phyloP scores from a whole-genome alignment of 2,113 vertebrate genomes.

The Sakesphorus luctuosus region DNA sequence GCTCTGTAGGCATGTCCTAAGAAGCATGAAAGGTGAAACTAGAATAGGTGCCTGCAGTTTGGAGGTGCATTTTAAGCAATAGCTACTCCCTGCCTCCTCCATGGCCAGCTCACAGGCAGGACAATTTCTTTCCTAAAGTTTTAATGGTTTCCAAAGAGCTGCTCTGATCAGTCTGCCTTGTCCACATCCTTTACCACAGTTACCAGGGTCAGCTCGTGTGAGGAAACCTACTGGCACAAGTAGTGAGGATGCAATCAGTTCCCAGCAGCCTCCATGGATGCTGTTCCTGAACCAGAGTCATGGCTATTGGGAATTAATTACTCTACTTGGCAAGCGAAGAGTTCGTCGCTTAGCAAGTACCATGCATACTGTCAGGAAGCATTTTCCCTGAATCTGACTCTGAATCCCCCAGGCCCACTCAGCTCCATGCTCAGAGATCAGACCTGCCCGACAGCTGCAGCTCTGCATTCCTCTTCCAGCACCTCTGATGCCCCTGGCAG shows the following conservation, averaged over 20 bases:
- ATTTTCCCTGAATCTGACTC: neutral
- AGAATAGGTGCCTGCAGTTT: neutral
- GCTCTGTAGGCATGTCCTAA: neutral
- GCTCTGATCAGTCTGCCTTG: neutral
- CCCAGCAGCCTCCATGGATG: neutral
- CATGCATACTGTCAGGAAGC: accelerated
- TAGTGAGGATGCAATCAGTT: neutral
- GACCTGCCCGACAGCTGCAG: accelerated
- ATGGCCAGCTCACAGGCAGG: neutral
- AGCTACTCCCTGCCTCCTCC: neutral
- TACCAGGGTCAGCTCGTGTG: accelerated
- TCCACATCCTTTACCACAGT: neutral
- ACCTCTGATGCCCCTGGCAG: accelerated
- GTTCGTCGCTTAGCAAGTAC: neutral
- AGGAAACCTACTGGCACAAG: neutral
- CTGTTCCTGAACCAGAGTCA: neutral
- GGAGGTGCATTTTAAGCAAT: neutral
- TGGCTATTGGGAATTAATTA: neutral
- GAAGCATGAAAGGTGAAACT: neutral
- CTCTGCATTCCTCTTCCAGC: neutral
- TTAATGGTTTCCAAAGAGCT: neutral
- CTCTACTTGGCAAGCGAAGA: neutral
- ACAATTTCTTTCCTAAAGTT: neutral
- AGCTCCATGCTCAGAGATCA: neutral
- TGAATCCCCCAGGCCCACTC: accelerated